phyloP scores from a whole-genome alignment of 2,797 vertebrate species.

The Danio choprae region DNA sequence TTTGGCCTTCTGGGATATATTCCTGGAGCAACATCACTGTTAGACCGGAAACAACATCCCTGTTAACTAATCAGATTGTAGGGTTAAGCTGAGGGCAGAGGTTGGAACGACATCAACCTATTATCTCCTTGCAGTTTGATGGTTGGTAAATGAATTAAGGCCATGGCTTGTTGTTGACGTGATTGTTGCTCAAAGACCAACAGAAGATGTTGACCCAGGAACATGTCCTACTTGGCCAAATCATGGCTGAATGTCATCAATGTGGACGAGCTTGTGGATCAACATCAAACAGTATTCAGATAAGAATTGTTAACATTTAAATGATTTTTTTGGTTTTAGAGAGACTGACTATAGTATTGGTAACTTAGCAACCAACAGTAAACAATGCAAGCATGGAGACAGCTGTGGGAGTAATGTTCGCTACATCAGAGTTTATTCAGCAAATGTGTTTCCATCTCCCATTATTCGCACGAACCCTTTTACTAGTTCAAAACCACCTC shows the following conservation, averaged over 20 bases:
- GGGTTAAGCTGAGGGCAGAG: neutral
- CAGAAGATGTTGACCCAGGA: neutral
- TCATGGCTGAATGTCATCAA: neutral
- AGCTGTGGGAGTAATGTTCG: no score
- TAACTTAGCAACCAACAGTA: no score
- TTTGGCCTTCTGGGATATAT: neutral
- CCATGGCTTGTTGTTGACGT: neutral
- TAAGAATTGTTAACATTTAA: no score
- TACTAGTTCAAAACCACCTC: no score
- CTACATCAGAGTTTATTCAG: no score
- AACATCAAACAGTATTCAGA: neutral
- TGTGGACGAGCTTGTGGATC: neutral
- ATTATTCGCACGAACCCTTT: no score
- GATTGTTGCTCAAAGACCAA: neutral
- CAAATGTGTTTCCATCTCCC: no score
- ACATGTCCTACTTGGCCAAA: neutral
- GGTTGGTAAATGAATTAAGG: neutral
- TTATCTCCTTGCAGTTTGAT: neutral
- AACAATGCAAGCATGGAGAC: no score
- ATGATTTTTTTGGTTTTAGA: no score
- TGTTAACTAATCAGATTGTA: constrained; percentile 10
- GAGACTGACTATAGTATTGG: no score
- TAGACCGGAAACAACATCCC: neutral
- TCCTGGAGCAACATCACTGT: neutral
- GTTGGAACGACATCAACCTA: neutral